Base-by-base conservation (phyloP, 2,888 invertebrate species). In the Invenusta paracnida region DNA sequence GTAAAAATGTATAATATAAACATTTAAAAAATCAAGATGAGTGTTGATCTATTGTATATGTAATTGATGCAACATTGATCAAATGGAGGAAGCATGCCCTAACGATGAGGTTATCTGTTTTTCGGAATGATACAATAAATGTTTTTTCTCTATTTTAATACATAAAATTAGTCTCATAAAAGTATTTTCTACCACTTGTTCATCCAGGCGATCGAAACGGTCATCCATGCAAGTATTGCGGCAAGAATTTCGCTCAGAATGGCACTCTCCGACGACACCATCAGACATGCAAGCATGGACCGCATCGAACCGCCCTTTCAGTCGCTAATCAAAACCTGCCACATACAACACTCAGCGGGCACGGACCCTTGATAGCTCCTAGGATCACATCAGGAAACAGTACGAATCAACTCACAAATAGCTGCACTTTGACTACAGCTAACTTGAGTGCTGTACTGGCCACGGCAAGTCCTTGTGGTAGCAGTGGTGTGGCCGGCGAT, bases 251-350 rank as follows among this genome's bases (percentile, higher is more conserved):
- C 48, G 30, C 86, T 13, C 86, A 86, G 67, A 86, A 86, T 23
- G 86, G 86, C 0, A 86, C 86, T n/a, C 82, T 86, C 25, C 87
- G 86, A 17, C 73, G 86, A n/a, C 86, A 86, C 29, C 66, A 86
- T 30, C 82, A 85, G 27, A 85, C 85, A 17, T 85, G 85, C 85
- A 84, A 85, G 23, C 29, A 82, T 13, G 82, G 29, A 23, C 82
- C 29, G 1, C 29, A 82, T 82, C 29, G 29, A 2, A 30, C 2
- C 29, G 29, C 29, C 23, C 79, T 23, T 5, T 27, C 79, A 11
- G 5, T n/a, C 79, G 28, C 79, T 5, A n/a, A 66, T n/a, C 66
- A 66, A 66, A 66, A 13, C 66, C 66, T 11, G n/a, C 66, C 11
- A 13, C 66, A n/a, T n/a, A n/a, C n/a, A n/a, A n/a, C n/a, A n/a